A percentile compares a stretch with the other conserved stretches of the same genome.
Conservation (phyloP, 2,888 invertebrate genomes). For the Lapara coniferarum region DNA sequence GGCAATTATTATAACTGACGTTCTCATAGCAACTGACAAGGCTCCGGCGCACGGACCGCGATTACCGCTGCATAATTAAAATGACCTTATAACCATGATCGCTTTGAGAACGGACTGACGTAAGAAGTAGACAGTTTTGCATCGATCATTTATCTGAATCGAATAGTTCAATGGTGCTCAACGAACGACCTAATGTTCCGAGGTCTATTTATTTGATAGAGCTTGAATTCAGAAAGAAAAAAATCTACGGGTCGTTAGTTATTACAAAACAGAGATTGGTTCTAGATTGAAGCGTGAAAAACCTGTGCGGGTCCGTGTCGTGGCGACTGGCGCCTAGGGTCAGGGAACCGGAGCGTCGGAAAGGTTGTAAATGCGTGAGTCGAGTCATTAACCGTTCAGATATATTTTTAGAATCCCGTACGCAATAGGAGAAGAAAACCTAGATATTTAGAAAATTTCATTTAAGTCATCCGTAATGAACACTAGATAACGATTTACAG, state of each 20-base stretch:
- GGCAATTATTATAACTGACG: slow-evolving; percentile 15
- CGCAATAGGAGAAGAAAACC: not conserved
- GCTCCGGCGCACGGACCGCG: slow-evolving; percentile 14
- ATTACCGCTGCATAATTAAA: slow-evolving; percentile 25
- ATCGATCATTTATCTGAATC: slow-evolving; percentile 1
- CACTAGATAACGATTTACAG: no score
- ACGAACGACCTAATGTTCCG: not conserved
- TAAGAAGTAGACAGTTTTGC: slow-evolving; percentile 1
- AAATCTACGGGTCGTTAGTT: no score
- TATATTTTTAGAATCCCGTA: slow-evolving; percentile 25
- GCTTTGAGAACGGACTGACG: slow-evolving; percentile 13
- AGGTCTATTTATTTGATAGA: not conserved
- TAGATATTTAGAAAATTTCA: no score
- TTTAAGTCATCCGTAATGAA: no score
- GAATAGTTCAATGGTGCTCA: slow-evolving; percentile 8
- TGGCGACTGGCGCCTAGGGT: slow-evolving; percentile 32
- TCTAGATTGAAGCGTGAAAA: not conserved
- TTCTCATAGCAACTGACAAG: slow-evolving; percentile 23
- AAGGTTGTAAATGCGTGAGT: slow-evolving; percentile 32
- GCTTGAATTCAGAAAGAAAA: not conserved
- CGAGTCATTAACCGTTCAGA: slow-evolving; percentile 29
- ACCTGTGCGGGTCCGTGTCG: no score
- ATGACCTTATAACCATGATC: slow-evolving; percentile 26
- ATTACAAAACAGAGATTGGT: not conserved
- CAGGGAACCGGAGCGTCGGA: slow-evolving; percentile 38